phyloP scores from a whole-genome alignment of 2,888 invertebrate genomes.

The Melolontha melolontha region DNA sequence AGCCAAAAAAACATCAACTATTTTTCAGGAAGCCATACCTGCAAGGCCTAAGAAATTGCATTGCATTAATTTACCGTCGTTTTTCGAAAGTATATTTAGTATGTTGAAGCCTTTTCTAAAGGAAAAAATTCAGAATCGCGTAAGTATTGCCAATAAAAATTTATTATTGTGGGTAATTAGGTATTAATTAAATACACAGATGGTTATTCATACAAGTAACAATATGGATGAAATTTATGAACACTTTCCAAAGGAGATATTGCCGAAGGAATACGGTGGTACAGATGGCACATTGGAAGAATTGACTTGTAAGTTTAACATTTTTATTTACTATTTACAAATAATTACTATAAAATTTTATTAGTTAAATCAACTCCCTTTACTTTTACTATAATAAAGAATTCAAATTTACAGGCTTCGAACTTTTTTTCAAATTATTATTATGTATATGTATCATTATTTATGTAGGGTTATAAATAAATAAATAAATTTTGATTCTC shows the following conservation, averaged over 20 bases:
- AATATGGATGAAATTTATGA: conserved; percentile 70
- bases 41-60: conserved; percentile 71
- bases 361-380: too few species aligned
- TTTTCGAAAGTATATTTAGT: conserved; percentile 71
- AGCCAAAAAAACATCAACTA: conserved; percentile 67
- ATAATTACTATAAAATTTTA: too few species aligned
- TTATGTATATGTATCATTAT: too few species aligned
- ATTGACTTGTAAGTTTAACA: conserved; percentile 51
- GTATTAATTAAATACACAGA: conserved; percentile 62
- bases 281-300: conserved; percentile 68
- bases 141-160: neutral
- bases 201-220: conserved; percentile 66
- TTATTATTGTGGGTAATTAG: too few species aligned
- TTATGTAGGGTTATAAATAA: too few species aligned
- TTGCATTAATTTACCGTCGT: conserved; percentile 70
- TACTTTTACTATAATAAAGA: too few species aligned
- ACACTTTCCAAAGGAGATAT: conserved; percentile 69
- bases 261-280: conserved; percentile 78
- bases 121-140: conserved; percentile 64
- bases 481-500: too few species aligned
- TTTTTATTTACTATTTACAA: neutral
- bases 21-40: conserved; percentile 70
- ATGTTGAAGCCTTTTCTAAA: conserved; percentile 72
- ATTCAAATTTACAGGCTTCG: too few species aligned
- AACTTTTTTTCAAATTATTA: too few species aligned